Base-by-base conservation (phyloP, 92 coral and sea anemone species). In the Actinostola sp. region DNA sequence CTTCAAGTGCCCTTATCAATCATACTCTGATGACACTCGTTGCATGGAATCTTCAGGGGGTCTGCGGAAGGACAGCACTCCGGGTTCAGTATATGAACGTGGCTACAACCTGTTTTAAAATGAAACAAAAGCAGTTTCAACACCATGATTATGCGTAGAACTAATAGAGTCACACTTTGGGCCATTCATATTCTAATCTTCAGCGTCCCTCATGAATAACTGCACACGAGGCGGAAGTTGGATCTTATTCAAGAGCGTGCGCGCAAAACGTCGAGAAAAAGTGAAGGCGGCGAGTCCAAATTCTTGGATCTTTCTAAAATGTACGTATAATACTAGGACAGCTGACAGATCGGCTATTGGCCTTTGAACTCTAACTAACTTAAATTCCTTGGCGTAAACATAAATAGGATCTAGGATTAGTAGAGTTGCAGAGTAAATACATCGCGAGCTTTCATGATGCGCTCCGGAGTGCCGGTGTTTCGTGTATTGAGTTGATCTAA, bases 331-430 rank as follows among this genome's bases (percentile, higher is more conserved):
- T 39, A 10, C 48, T 23, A 14, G 21, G n/a, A 23, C 48, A 68
- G 28, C 16, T 23, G 43, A 52, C 44, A 68, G 46, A 32, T 33
- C 1, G 24, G 42, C 74, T 32, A 19, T 68, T 68, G 74, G 74
- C 74, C 74, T 68, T 68, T 68, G 74, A 68, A 50, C 74, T 68
- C 36, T 24, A 34, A 32, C 50, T 33, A 35, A 28, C 62, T 68
- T 31, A 21, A 52, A 68, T 68, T 68, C 62, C 46, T 14, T 33
- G 21, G 19, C 32, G 74, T 68, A 27, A 28, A 50, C 61, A 50
- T 16, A 46, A 68, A 68, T 68, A 68, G 74, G 39, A 32, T 34
- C 9, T 6, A 16, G 45, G 74, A 35, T 49, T 49, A 49, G 42
- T 2, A 1, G 3, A 33, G 14, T 16, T 19, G 23, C 24, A 38